phyloP scores from a whole-genome alignment of 2,797 vertebrate species.

The Myotis myotis region DNA sequence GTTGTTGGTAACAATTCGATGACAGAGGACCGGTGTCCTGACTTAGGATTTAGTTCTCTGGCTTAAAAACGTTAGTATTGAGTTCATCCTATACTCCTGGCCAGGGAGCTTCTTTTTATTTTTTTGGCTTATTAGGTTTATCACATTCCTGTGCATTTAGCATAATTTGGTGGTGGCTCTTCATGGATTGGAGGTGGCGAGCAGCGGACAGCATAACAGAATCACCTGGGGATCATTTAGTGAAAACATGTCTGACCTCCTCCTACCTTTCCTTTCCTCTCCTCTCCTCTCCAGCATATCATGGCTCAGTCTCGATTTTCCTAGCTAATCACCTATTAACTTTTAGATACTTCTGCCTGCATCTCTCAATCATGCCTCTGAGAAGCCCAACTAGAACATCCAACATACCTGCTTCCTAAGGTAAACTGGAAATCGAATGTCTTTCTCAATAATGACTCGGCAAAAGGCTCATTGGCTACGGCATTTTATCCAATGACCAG shows the following conservation, averaged over 20 bases:
- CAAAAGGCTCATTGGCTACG: neutral
- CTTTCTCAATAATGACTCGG: neutral
- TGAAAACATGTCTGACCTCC: neutral
- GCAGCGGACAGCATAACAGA: fast-evolving
- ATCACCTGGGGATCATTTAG: neutral
- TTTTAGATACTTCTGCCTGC: neutral
- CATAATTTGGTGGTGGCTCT: neutral
- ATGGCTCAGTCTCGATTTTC: neutral
- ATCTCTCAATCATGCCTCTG: neutral
- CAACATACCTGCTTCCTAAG: neutral
- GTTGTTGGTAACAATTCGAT: neutral
- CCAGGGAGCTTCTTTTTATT: neutral
- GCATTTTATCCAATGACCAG: neutral
- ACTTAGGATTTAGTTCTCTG: neutral
- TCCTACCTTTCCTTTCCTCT: neutral
- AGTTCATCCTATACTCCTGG: neutral
- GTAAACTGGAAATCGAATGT: neutral
- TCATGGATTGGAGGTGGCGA: neutral
- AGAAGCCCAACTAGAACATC: neutral
- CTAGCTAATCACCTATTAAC: neutral
- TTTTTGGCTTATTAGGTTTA: neutral
- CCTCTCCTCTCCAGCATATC: neutral
- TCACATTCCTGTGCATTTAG: neutral
- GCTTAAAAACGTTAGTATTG: neutral
- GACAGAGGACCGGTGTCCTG: neutral